Base-by-base conservation (phyloP, 1,140 invertebrate genomes). In the Caerostris extrusa region DNA sequence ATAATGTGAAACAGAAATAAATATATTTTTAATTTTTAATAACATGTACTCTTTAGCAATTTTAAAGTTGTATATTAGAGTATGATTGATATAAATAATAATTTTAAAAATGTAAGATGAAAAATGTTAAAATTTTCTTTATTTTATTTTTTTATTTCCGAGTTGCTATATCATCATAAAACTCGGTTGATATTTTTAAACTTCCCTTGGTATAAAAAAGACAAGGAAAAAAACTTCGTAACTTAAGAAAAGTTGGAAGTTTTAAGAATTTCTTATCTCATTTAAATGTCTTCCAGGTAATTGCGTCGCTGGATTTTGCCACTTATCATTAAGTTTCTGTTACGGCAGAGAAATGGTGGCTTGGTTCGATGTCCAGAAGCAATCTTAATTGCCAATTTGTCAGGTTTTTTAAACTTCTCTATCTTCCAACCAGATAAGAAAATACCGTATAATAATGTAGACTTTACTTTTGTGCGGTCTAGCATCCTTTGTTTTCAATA, bases 351-450 rank as follows among this genome's bases (percentile, higher is more conserved):
- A 19, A 60, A 67, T 67, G 61, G 6, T n/a, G 5, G 3, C n/a
- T 7, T n/a, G 12, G 61, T 67, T 67, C 14, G 17, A n/a, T 67
- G n/a, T 17, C 10, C 8, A 12, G 8, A 53, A 77, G 12, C 8
- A 50, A 14, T 53, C 50, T 77, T 77, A 77, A 77, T 77, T 77
- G 71, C 19, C 34, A 50, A 77, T 77, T 77, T 77, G 71, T 77
- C 71, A 50, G 34, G 10, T 53, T 53, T 77, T 50, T 8, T 50
- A 77, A 8, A 50, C 53, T 34, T 7, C 34, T 19, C 6, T 8
- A 14, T 17, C 19, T 71, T 71, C 34, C 3, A 8, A 8, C 0
- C 7, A 7, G 14, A 71, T 71, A 71, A 50, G 69, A 71, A 71
- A 71, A 71, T 71, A 71, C 19, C 7, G 12, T 50, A n/a, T 71